Conservation (phyloP, 2,113 vertebrate species). For the Tragelaphus imberbis region DNA sequence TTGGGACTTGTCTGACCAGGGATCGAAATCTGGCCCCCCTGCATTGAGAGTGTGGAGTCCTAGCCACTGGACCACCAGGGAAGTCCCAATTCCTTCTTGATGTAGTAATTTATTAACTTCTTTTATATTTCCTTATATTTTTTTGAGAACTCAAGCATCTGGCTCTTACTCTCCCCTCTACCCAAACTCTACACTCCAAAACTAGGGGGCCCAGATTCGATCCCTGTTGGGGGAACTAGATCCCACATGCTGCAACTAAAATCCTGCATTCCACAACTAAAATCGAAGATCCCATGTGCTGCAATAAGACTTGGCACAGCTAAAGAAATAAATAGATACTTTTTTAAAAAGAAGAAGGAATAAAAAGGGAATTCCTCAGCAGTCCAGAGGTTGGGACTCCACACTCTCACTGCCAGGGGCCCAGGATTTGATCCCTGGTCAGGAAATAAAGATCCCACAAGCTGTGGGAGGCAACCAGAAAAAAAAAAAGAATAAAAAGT, state of each 20-base stretch:
- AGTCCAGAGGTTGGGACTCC: not conserved
- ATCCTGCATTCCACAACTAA: not conserved
- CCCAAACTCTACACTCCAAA: not conserved
- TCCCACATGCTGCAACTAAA: not conserved
- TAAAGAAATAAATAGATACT: not conserved
- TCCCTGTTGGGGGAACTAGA: not conserved
- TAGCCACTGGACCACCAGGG: not conserved
- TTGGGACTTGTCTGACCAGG: not conserved
- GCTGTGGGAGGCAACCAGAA: not conserved
- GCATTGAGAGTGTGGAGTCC: not conserved
- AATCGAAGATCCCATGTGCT: not conserved
- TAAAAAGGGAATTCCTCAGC: not conserved
- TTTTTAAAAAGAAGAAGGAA: not conserved
- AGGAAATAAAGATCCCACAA: not conserved
- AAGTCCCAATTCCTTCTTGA: not conserved
- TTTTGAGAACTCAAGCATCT: not conserved
- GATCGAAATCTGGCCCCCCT: not conserved
- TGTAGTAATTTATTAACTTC: not conserved
- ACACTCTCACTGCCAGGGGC: not conserved
- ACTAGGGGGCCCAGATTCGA: not conserved
- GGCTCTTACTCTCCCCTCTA: not conserved
- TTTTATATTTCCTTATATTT: not conserved
- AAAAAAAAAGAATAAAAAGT: not conserved
- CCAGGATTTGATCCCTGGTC: not conserved
- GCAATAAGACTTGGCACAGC: not conserved